phyloP scores from a whole-genome alignment of 64 coral and sea anemone species.

The Montipora capricornis region DNA sequence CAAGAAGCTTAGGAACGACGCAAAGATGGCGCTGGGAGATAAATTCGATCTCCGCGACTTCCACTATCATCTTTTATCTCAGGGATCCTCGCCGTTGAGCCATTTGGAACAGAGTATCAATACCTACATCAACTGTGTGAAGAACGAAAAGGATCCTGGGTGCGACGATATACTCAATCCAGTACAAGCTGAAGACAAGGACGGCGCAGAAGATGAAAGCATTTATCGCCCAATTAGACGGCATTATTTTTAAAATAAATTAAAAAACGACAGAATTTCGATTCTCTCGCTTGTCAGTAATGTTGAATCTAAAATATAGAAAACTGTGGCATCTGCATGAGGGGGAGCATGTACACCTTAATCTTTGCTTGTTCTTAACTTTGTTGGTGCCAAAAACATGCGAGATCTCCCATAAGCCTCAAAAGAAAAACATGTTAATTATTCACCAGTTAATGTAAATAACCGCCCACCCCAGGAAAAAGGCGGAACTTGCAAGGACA shows the following conservation, averaged over 20 bases:
- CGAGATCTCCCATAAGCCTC: no score
- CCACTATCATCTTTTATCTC: constrained; percentile 65
- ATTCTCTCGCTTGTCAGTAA: no score
- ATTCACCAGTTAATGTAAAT: no score
- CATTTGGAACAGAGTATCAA: constrained; percentile 60
- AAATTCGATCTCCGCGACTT: constrained; percentile 72
- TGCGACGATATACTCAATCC: constrained; percentile 51
- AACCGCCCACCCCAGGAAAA: no score
- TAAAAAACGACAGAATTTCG: no score
- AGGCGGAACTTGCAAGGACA: no score
- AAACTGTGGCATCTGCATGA: no score
- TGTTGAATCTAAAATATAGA: no score
- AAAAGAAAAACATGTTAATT: no score
- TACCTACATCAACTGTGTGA: constrained; percentile 46
- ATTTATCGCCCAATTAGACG: neutral
- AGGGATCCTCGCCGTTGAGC: constrained; percentile 58
- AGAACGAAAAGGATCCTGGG: constrained; percentile 52
- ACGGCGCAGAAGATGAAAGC: neutral
- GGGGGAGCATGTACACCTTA: no score
- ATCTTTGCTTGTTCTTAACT: no score
- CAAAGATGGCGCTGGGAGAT: constrained; percentile 8
- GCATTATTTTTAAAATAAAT: constrained; percentile 6
- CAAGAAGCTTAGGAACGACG: constrained; percentile 50
- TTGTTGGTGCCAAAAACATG: no score
- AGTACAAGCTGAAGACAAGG: neutral